Evolutionary conservation across 2,888 invertebrate species (phyloP).

Genomic region (Chrysomela aeneicollis): DNA sequence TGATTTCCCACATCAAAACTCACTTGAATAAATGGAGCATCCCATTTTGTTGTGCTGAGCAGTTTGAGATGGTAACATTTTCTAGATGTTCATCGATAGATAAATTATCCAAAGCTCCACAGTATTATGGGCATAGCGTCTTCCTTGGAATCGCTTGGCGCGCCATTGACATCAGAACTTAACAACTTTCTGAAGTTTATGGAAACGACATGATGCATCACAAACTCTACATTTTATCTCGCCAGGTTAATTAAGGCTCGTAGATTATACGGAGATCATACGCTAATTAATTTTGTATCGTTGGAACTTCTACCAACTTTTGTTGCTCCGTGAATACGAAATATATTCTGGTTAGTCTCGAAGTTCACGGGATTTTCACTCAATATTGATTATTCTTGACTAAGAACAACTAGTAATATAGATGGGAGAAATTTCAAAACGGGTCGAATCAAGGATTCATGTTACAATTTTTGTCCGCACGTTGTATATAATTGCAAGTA

Average conservation of each 20-base stretch:
- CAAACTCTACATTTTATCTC: neutral
- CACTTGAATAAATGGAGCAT: no score
- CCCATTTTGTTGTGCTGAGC: no score
- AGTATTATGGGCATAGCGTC: neutral
- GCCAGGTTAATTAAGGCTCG: neutral
- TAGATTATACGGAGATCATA: neutral
- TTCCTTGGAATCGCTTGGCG: neutral
- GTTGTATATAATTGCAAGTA: no score
- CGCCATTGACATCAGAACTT: constrained; percentile 1
- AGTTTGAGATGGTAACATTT: neutral
- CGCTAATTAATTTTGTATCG: neutral
- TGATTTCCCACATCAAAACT: no score
- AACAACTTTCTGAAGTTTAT: neutral
- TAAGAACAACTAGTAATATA: no score
- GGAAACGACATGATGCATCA: constrained; percentile 1
- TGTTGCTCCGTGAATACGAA: neutral
- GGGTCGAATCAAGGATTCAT: no score
- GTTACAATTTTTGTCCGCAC: no score
- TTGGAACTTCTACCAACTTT: neutral
- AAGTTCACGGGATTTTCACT: no score
- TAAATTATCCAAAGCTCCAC: neutral
- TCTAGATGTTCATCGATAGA: neutral
- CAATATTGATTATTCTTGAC: no score
- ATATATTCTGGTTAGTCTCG: neutral
- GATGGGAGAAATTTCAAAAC: no score